Evolutionary conservation across 2,797 vertebrate species (phyloP).

Genomic region (Aselliscus stoliczkanus): DNA sequence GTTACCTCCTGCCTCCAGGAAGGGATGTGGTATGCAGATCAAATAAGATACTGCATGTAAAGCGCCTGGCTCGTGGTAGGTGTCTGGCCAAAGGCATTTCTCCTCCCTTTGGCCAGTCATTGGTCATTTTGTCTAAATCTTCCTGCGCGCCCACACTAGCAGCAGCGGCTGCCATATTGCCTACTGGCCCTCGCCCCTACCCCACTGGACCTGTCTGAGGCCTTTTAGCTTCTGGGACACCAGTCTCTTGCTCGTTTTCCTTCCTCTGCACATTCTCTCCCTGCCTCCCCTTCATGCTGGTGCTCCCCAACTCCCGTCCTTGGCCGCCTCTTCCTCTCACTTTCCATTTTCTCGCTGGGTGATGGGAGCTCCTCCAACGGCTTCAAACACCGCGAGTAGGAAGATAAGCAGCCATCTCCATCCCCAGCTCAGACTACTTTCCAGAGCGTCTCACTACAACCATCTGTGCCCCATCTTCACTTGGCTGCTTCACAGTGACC

Average conservation of each 20-base stretch:
- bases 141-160: accelerated
- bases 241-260: not conserved
- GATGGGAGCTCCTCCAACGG: not conserved
- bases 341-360: not conserved
- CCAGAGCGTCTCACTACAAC: not conserved
- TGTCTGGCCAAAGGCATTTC: not conserved
- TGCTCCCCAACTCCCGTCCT: no score
- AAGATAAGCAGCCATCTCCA: not conserved
- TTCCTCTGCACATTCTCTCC: not conserved
- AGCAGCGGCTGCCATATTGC: accelerated
- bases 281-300: not conserved
- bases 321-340: not conserved
- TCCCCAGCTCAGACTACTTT: not conserved
- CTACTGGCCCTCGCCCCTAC: accelerated
- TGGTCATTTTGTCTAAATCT: accelerated
- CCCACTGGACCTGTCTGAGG: not conserved
- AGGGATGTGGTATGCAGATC: not conserved
- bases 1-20: not conserved
- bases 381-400: not conserved
- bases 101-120: not conserved
- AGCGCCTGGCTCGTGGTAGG: accelerated
- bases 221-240: not conserved
- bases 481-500: not conserved
- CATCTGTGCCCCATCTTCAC: not conserved
- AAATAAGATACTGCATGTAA: accelerated